These are phyloP conservation scores for Microctenopoma stevenorrisi DNA, from an alignment of 2,797 vertebrate species.

Conservation along the genomic window DNA sequence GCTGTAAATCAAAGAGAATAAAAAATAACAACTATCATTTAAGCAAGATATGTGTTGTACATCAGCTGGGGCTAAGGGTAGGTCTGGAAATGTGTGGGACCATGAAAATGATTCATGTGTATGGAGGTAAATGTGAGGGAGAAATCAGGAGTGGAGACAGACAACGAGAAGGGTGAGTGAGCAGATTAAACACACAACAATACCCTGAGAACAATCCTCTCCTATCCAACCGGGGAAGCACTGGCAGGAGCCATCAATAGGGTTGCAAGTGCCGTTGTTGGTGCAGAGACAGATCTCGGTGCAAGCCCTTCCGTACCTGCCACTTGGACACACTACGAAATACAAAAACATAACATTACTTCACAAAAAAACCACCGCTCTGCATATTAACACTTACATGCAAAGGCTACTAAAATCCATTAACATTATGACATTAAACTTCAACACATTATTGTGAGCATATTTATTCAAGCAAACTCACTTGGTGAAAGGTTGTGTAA, in stretches of 20 bases:
- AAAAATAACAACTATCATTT: constrained; percentile 71
- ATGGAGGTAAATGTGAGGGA: constrained; percentile 42
- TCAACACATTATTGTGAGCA: constrained; percentile 30
- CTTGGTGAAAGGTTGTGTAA: constrained; percentile 41
- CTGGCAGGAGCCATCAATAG: constrained; percentile 96
- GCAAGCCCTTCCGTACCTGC: constrained; percentile 91
- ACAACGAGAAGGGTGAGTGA: constrained; percentile 38
- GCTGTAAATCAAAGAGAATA: constrained; percentile 71
- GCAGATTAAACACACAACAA: constrained; percentile 19
- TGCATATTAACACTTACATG: constrained; percentile 29
- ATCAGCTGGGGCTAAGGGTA: constrained; percentile 61
- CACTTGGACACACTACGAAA: constrained; percentile 90
- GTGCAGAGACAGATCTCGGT: constrained; percentile 91
- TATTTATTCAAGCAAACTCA: constrained; percentile 39
- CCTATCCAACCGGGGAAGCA: constrained; percentile 97
- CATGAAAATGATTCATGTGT: constrained; percentile 68
- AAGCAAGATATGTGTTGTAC: constrained; percentile 65
- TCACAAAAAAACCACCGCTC: constrained; percentile 26
- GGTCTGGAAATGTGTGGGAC: constrained; percentile 57
- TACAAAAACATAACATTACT: constrained; percentile 19
- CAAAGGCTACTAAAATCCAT: constrained; percentile 43
- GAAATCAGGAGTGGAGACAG: constrained; percentile 51
- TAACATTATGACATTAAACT: constrained; percentile 48
- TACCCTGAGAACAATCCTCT: constrained; percentile 95
- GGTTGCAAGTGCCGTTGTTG: constrained; percentile 97